These are phyloP conservation scores for Nibea albiflora DNA, from an alignment of 2,113 vertebrate genomes.

Conservation along the genomic window DNA sequence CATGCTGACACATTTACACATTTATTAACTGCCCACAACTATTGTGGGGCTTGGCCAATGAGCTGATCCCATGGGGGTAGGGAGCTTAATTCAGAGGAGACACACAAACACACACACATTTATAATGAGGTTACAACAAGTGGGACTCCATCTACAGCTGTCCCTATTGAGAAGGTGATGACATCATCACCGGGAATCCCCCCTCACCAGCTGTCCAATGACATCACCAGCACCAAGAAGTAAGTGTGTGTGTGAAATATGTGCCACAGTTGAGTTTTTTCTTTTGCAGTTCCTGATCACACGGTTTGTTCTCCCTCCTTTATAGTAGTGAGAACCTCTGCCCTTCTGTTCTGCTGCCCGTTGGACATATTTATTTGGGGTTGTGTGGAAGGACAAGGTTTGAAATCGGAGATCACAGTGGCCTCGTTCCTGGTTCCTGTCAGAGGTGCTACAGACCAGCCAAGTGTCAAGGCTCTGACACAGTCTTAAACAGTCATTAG, in stretches of 20 bases:
- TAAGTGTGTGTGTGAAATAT: not conserved
- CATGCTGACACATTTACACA: not conserved
- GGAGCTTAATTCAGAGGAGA: conserved; percentile 15
- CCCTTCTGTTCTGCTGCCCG: conserved; percentile 2
- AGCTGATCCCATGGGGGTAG: conserved; percentile 4
- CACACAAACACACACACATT: not conserved
- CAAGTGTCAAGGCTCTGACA: conserved; percentile 48
- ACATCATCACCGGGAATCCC: conserved; percentile 65
- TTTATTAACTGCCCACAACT: not conserved
- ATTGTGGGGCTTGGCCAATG: conserved; percentile 8
- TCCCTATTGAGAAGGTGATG: conserved; percentile 24
- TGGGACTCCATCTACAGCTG: conserved; percentile 24
- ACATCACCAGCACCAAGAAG: conserved; percentile 55
- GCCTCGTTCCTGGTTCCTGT: conserved; percentile 39
- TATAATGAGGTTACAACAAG: conserved; percentile 22
- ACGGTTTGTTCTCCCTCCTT: not conserved
- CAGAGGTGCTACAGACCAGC: conserved; percentile 40
- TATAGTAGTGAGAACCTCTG: not conserved
- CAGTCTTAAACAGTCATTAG: conserved; percentile 54
- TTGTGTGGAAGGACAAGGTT: not conserved
- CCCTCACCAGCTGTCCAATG: conserved; percentile 67
- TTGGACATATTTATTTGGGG: conserved; percentile 5
- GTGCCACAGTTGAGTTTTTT: not conserved
- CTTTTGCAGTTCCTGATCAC: conserved; percentile 1
- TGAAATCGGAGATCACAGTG: conserved; percentile 33